Conservation (phyloP, 2,888 invertebrate species). For the Drosophila macrospina region DNA sequence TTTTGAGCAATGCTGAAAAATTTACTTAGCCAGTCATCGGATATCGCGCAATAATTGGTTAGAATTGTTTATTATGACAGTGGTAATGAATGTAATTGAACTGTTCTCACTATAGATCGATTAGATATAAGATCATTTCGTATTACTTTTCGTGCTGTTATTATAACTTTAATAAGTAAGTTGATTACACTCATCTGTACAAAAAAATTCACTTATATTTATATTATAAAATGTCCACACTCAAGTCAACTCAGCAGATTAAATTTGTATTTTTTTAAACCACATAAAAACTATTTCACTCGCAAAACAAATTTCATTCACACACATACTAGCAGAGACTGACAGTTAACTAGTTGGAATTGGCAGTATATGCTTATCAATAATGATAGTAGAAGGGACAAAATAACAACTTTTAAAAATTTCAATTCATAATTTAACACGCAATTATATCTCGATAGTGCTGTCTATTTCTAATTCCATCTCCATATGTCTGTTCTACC, state of each 20-base stretch:
- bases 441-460: slow-evolving; percentile 64
- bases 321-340: slow-evolving; percentile 8
- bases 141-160: no score
- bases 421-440: slow-evolving; percentile 78
- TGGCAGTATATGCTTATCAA: slow-evolving; percentile 70
- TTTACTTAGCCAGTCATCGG: no score
- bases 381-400: slow-evolving; percentile 60
- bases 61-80: no score
- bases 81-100: no score
- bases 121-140: no score
- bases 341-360: slow-evolving; percentile 47
- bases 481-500: slow-evolving; percentile 2
- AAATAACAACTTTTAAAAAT: slow-evolving; percentile 62
- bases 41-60: no score
- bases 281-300: slow-evolving; percentile 38
- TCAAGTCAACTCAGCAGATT: slow-evolving; percentile 30
- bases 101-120: neutral
- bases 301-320: slow-evolving; percentile 13
- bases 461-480: slow-evolving; percentile 19
- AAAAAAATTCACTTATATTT: neutral
- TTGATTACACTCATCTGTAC: neutral
- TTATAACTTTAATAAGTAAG: neutral
- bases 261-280: slow-evolving; percentile 59
- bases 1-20: slow-evolving; percentile 40
- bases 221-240: slow-evolving; percentile 12